phyloP scores from a whole-genome alignment of 2,113 vertebrate genomes.

The Laticauda colubrina region DNA sequence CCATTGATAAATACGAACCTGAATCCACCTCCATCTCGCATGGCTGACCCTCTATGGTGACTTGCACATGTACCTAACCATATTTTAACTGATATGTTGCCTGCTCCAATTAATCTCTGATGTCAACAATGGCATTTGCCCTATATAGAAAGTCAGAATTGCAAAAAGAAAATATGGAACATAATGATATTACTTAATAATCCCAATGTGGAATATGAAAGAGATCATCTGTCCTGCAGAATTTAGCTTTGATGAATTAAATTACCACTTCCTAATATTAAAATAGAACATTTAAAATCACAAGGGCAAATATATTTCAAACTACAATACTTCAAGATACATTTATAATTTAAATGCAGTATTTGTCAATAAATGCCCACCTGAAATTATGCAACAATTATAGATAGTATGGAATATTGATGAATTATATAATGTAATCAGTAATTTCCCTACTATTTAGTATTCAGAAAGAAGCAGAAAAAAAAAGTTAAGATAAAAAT shows the following conservation, averaged over 20 bases:
- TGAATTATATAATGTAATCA: not conserved
- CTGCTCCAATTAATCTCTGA: not conserved
- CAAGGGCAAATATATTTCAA: not conserved
- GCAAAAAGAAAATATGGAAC: not conserved
- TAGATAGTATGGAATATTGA: not conserved
- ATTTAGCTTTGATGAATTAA: not conserved
- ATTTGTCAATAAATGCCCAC: not conserved
- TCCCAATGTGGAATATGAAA: not conserved
- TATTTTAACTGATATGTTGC: not conserved
- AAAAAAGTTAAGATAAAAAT: not conserved
- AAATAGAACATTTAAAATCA: not conserved
- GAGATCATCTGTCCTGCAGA: not conserved
- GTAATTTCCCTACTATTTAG: not conserved
- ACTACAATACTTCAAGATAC: not conserved
- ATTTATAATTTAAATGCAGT: not conserved
- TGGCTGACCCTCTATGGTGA: no score
- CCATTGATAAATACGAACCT: no score
- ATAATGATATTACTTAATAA: not conserved
- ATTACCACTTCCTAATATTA: not conserved
- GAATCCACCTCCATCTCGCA: no score
- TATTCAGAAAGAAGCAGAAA: not conserved
- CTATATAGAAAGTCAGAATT: not conserved
- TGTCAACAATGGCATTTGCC: not conserved
- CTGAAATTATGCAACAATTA: not conserved
- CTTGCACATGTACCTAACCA: not conserved